Conservation (phyloP, 1,140 invertebrate genomes). For the Papilio polyxenes region DNA sequence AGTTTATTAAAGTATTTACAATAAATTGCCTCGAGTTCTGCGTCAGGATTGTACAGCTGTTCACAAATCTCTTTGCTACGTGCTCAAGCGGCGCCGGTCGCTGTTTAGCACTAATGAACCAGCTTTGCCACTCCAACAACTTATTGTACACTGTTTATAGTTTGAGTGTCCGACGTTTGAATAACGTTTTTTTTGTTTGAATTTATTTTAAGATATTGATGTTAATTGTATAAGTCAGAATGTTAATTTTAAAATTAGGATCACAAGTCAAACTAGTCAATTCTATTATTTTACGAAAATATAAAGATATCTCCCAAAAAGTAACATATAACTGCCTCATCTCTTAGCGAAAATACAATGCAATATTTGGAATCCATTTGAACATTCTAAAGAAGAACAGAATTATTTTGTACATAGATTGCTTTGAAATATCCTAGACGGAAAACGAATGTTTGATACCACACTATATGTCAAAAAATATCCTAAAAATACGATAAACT, state of each 20-base stretch:
- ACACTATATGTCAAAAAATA: background rate
- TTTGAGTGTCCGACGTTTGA: slow-evolving; percentile 36
- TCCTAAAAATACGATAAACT: background rate
- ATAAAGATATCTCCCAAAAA: no score
- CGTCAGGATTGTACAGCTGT: slow-evolving; percentile 47
- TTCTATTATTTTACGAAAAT: no score
- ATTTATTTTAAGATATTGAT: background rate
- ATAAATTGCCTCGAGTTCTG: slow-evolving; percentile 23
- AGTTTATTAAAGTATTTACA: slow-evolving; percentile 28
- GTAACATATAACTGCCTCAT: no score
- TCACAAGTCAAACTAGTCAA: no score
- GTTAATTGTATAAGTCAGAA: background rate
- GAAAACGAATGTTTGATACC: no score
- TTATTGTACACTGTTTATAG: slow-evolving; percentile 40
- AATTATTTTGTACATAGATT: no score
- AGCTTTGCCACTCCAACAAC: slow-evolving; percentile 52
- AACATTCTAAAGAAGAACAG: no score
- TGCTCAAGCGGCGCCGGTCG: slow-evolving; percentile 58
- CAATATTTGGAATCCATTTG: no score
- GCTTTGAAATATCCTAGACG: no score
- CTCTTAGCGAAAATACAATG: no score
- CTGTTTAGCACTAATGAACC: slow-evolving; percentile 69
- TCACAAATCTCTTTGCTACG: slow-evolving; percentile 65
- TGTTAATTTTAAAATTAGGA: no score
- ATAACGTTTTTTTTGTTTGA: slow-evolving; percentile 25